These are phyloP conservation scores for Aspiorhynchus laticeps DNA, from an alignment of 2,113 vertebrate species.

Conservation along the genomic window DNA sequence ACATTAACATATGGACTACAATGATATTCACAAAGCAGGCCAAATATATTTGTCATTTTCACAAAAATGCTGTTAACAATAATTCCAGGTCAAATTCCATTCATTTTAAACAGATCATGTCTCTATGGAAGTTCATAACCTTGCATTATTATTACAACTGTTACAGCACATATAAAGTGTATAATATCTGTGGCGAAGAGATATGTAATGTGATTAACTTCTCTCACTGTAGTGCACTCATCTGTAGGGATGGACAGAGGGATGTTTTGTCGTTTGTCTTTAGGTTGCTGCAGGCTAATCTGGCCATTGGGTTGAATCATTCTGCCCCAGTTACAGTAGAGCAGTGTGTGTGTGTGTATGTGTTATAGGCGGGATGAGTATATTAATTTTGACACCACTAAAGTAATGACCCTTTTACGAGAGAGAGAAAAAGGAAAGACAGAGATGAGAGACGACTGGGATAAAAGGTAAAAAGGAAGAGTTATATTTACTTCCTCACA, in stretches of 20 bases:
- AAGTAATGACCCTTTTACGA: constrained; percentile 49
- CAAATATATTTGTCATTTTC: constrained; percentile 16
- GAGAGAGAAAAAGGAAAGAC: constrained; percentile 11
- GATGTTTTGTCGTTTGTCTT: constrained; percentile 53
- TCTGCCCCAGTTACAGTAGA: constrained; percentile 76
- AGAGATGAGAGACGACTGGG: constrained; percentile 33
- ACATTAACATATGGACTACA: neutral
- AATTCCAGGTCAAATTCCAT: constrained; percentile 26
- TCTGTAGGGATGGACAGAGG: constrained; percentile 30
- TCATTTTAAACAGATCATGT: neutral
- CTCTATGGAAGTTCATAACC: neutral
- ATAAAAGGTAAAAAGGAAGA: constrained; percentile 22
- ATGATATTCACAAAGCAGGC: neutral
- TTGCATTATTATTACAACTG: neutral
- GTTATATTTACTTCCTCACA: constrained; percentile 39
- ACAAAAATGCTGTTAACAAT: neutral
- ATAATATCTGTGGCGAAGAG: constrained; percentile 5
- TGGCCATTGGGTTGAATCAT: constrained; percentile 73
- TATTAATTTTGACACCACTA: constrained; percentile 52
- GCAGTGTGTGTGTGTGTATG: constrained; percentile 18
- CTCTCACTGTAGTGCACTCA: constrained; percentile 27
- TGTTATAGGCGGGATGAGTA: constrained; percentile 32
- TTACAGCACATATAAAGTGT: neutral
- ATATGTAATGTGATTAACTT: constrained; percentile 38
- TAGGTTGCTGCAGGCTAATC: constrained; percentile 47